Base-by-base conservation (phyloP, 2,113 vertebrate species). In the Gambusia affinis region DNA sequence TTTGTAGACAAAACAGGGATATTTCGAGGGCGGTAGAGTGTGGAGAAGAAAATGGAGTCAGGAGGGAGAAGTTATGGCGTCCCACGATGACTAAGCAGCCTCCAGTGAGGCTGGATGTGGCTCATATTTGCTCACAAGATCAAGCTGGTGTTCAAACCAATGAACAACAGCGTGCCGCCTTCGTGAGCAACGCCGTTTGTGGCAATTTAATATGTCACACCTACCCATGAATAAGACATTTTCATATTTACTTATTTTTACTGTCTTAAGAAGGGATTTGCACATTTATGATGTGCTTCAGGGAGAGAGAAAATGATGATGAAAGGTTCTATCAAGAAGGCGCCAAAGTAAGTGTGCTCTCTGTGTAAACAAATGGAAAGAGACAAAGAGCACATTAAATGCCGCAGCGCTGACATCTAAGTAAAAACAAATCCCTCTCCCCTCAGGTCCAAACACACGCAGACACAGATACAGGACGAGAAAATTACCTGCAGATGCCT, bases 401-500 rank as follows among this genome's bases (percentile, higher is more conserved):
- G 44, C 63, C 37, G 31, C 67, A 0, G 31, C 2, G 4, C 44
- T 28, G 8, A 78, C 66, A 83, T 78, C 5, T 60, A 78, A 85
- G 75, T 30, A 19, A 57, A 77, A 66, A 57, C 19, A 44, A 33
- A 63, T 71, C 44, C 42, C 11, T 66, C 35, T 5, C 31, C 51
- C 19, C 11, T 72, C 70, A 31, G 42, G 19, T 8, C 31, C 0
- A 28, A 37, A 51, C 11, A 70, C 61, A 62, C 11, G 31, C 28
- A 65, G 4, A 42, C 31, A 70, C 6, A 61, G 17, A 61, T 11
- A 44, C 11, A 42, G 37, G 64, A 6, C 24, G 8, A 44, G 71
- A 47, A 12, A 37, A 61, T 60, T 95, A 99, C 98, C 96, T 99
- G 96, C 44, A 98, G 95, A 83, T 99, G 98, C 83, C 95, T 95